A percentile compares a stretch with the other conserved stretches of the same genome.
Conservation (phyloP, 2,888 invertebrate species). For the Chydorus sphaericus region DNA sequence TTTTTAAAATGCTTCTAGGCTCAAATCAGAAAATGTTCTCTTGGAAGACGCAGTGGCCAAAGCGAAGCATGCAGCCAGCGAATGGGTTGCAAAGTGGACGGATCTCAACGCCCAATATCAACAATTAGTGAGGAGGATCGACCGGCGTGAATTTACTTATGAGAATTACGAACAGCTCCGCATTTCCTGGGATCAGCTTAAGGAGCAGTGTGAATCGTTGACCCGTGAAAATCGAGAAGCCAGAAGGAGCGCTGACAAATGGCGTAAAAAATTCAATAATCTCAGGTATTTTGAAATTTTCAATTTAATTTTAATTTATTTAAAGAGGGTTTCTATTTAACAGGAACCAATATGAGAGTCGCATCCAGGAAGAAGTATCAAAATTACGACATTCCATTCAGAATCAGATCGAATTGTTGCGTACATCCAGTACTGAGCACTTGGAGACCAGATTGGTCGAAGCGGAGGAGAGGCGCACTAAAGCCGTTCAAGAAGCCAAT, state of each 20-base stretch:
- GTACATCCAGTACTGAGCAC: not conserved
- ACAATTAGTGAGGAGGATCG: not conserved
- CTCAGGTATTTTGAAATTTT: not conserved
- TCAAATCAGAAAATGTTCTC: not conserved
- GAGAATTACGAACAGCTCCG: not conserved
- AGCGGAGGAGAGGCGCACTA: not conserved
- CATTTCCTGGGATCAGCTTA: not conserved
- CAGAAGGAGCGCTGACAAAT: not conserved
- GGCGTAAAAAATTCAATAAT: not conserved
- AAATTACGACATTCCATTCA: conserved; percentile 2
- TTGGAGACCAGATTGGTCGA: not conserved
- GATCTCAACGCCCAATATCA: not conserved
- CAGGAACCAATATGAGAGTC: not conserved
- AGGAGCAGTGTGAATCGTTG: not conserved
- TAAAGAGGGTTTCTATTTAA: not conserved
- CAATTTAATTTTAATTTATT: too few species aligned
- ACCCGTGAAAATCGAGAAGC: not conserved
- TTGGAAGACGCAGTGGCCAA: not conserved
- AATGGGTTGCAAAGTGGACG: not conserved
- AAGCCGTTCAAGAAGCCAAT: not conserved
- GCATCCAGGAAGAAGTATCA: not conserved
- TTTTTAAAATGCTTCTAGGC: not conserved
- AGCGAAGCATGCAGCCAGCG: not conserved
- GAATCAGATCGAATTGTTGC: conserved; percentile 2
- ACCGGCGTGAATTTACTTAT: not conserved